These are phyloP conservation scores for Sipunculus nudus DNA, from an alignment of 2,888 invertebrate genomes.

Conservation along the genomic window DNA sequence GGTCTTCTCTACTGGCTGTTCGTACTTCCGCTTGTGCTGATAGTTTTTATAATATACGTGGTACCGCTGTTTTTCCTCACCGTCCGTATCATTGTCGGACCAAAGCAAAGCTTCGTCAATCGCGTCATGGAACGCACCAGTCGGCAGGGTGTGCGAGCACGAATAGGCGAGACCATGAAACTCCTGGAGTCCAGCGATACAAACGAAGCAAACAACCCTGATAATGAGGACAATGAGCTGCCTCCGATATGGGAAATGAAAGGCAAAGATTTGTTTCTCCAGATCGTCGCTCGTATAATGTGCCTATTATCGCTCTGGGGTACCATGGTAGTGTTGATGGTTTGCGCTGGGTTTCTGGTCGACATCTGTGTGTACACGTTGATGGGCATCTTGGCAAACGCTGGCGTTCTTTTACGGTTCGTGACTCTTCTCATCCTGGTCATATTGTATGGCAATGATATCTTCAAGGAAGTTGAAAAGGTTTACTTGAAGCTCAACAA, in stretches of 20 bases:
- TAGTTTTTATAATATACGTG: constrained; percentile 52
- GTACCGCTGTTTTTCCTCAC: constrained; percentile 58
- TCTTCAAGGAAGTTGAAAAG: constrained; percentile 61
- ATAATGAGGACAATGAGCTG: too few relatives aligned
- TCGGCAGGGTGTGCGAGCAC: too few relatives aligned
- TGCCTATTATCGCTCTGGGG: too few relatives aligned
- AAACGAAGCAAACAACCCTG: too few relatives aligned
- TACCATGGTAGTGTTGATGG: constrained; percentile 58
- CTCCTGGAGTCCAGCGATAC: too few relatives aligned
- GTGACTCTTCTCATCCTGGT: constrained; percentile 61
- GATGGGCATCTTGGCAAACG: constrained; percentile 65
- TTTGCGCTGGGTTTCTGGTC: constrained; percentile 57
- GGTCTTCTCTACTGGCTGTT: constrained; percentile 50
- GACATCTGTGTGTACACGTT: constrained; percentile 59
- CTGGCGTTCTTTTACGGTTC: constrained; percentile 57
- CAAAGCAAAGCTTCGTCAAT: too few relatives aligned
- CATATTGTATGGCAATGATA: constrained; percentile 61
- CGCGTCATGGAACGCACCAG: too few relatives aligned
- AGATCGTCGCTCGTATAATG: too few relatives aligned
- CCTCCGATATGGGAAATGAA: too few relatives aligned
- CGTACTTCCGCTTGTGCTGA: constrained; percentile 47
- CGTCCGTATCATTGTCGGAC: constrained; percentile 49
- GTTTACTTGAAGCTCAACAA: constrained; percentile 60
- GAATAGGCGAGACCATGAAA: too few relatives aligned
- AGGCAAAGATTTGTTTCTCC: too few relatives aligned